A percentile compares a stretch with the other conserved stretches of the same genome.
Conservation (phyloP, 2,888 invertebrate genomes). For the Acrocera orbiculus region DNA sequence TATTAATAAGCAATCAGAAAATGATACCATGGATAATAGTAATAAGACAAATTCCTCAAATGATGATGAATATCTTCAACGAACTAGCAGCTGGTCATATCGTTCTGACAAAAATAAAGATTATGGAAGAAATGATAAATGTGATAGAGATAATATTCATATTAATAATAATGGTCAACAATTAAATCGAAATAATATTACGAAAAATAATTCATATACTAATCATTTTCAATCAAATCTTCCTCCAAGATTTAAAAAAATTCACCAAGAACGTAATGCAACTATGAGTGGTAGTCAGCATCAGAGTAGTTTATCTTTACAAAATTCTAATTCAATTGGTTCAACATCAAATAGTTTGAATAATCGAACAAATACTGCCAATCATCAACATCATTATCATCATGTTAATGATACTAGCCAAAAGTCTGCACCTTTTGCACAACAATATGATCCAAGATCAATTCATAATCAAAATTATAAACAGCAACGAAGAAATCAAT, state of each 20-base stretch:
- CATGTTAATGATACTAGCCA: slow-evolving; percentile 9
- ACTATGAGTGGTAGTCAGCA: slow-evolving; percentile 8
- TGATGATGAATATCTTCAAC: slow-evolving; percentile 5
- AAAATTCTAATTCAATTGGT: no score
- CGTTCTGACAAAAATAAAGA: slow-evolving; percentile 13
- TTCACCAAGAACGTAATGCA: slow-evolving; percentile 37
- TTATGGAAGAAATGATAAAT: slow-evolving; percentile 14
- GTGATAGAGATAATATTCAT: slow-evolving; percentile 12
- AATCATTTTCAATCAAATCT: slow-evolving; percentile 65
- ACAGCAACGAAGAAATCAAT: slow-evolving; percentile 13
- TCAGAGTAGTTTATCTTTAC: slow-evolving; percentile 10
- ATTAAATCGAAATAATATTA: not conserved
- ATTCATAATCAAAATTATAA: slow-evolving; percentile 13
- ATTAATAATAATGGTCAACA: slow-evolving; percentile 31
- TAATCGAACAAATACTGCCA: slow-evolving; percentile 16
- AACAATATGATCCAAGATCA: slow-evolving; percentile 21
- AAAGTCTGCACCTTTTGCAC: slow-evolving; percentile 17
- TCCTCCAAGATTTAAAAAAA: slow-evolving; percentile 70
- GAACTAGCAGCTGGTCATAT: slow-evolving; percentile 5
- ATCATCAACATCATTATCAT: slow-evolving; percentile 13
- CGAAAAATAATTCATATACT: slow-evolving; percentile 38
- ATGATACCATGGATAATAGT: no score
- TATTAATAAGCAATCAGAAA: no score
- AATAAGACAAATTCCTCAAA: no score
- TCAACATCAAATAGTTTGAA: slow-evolving; percentile 2